Evolutionary conservation across 2,888 invertebrate species (phyloP).

Genomic region (Lamellibrachia columna): DNA sequence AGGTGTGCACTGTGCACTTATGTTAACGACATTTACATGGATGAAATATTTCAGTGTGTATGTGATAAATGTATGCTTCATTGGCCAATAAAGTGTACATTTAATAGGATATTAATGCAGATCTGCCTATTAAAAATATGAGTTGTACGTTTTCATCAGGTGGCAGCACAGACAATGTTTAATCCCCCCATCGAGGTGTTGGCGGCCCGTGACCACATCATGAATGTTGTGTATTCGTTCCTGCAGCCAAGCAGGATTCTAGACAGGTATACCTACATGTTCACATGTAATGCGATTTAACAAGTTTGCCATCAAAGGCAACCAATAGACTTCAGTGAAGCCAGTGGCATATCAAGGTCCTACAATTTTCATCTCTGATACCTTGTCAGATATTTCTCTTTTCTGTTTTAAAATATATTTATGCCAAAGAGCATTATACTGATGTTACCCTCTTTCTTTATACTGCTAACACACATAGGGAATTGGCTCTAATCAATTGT

Average conservation of each 20-base stretch:
- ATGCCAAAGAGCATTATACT: too few relatives aligned
- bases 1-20: too few relatives aligned
- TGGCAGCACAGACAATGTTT: constrained; percentile 62
- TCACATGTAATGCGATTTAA: neutral
- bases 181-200: constrained; percentile 62
- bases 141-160: constrained; percentile 44
- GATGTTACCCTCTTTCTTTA: too few relatives aligned
- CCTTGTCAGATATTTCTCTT: too few relatives aligned
- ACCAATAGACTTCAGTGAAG: neutral
- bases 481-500: too few relatives aligned
- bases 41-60: neutral
- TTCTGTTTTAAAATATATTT: too few relatives aligned
- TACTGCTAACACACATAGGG: too few relatives aligned
- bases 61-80: neutral
- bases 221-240: constrained; percentile 64
- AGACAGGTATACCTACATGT: constrained; percentile 41
- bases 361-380: neutral
- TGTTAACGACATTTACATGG: neutral
- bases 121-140: too few relatives aligned
- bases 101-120: neutral
- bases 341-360: neutral
- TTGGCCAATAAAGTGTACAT: neutral
- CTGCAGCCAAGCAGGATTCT: constrained; percentile 56
- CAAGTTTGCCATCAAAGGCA: neutral
- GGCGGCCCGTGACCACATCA: constrained; percentile 64